These are phyloP conservation scores for Sebastes elongatus DNA, from an alignment of 2,797 vertebrate genomes.

Conservation along the genomic window DNA sequence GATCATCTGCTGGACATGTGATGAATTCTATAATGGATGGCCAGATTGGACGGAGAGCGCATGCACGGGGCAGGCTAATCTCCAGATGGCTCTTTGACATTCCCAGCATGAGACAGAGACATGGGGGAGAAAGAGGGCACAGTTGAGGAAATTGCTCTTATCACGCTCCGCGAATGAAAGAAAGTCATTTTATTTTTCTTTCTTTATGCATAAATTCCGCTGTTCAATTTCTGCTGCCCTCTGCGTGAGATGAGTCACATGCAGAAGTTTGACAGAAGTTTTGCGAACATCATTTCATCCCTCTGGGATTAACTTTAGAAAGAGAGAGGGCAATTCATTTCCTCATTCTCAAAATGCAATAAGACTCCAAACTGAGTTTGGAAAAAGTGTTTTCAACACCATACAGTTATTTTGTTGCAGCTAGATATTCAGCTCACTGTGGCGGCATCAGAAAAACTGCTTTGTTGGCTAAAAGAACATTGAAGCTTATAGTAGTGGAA, in stretches of 20 bases:
- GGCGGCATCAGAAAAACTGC: conserved; percentile 27
- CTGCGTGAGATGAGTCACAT: conserved; percentile 10
- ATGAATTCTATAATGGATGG: conserved; percentile 39
- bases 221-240: conserved; percentile 39
- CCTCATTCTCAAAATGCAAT: conserved; percentile 33
- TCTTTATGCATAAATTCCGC: not conserved
- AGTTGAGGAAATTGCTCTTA: conserved; percentile 30
- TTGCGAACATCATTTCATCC: conserved; percentile 27
- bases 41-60: conserved; percentile 13
- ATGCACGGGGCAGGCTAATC: conserved; percentile 16
- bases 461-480: conserved; percentile 33
- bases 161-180: conserved; percentile 12
- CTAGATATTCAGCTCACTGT: not conserved
- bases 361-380: conserved; percentile 8
- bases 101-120: conserved; percentile 12
- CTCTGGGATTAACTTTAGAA: not conserved
- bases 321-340: conserved; percentile 25
- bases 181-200: conserved; percentile 10
- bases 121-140: not conserved
- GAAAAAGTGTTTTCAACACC: not conserved
- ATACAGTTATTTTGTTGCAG: conserved; percentile 5
- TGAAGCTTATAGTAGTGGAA: conserved; percentile 5
- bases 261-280: conserved; percentile 31
- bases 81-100: conserved; percentile 28
- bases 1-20: conserved; percentile 36